phyloP scores from a whole-genome alignment of 2,113 vertebrate species.

The Corythoichthys intestinalis region DNA sequence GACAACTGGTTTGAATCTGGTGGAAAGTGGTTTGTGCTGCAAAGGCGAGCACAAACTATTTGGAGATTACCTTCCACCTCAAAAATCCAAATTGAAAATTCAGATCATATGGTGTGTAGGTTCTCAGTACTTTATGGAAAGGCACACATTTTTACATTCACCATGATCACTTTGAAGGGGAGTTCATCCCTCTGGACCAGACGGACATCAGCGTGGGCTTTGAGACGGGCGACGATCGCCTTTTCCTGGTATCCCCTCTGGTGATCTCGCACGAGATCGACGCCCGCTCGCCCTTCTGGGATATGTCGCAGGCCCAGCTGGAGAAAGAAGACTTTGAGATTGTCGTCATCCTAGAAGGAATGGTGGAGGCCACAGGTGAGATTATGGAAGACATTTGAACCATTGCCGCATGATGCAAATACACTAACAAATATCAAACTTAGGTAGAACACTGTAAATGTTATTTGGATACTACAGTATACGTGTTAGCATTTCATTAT shows the following conservation, averaged over 20 bases:
- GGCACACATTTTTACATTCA: neutral
- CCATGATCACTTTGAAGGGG: constrained; percentile 50
- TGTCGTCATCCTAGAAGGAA: constrained; percentile 77
- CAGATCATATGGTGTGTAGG: too few relatives aligned
- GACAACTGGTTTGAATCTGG: too few relatives aligned
- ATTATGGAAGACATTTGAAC: neutral
- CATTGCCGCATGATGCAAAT: too few relatives aligned
- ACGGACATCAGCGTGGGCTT: constrained; percentile 79
- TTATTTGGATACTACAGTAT: too few relatives aligned
- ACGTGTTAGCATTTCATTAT: too few relatives aligned
- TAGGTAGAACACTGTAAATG: too few relatives aligned
- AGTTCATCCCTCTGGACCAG: constrained; percentile 79
- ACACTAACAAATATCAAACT: too few relatives aligned
- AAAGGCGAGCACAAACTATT: too few relatives aligned
- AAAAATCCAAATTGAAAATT: too few relatives aligned
- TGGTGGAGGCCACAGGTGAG: constrained; percentile 79
- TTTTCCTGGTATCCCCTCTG: constrained; percentile 77
- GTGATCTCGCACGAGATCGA: constrained; percentile 79
- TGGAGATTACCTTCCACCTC: too few relatives aligned
- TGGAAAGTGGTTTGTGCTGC: too few relatives aligned
- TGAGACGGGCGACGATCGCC: constrained; percentile 76
- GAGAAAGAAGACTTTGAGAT: constrained; percentile 81
- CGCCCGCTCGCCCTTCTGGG: constrained; percentile 71
- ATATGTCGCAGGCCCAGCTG: constrained; percentile 76
- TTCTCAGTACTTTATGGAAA: neutral